Percentiles rank a stretch among this genome's conserved stretches.
Evolutionary conservation across 2,797 vertebrate genomes (phyloP).

Genomic region (Fringilla coelebs): DNA sequence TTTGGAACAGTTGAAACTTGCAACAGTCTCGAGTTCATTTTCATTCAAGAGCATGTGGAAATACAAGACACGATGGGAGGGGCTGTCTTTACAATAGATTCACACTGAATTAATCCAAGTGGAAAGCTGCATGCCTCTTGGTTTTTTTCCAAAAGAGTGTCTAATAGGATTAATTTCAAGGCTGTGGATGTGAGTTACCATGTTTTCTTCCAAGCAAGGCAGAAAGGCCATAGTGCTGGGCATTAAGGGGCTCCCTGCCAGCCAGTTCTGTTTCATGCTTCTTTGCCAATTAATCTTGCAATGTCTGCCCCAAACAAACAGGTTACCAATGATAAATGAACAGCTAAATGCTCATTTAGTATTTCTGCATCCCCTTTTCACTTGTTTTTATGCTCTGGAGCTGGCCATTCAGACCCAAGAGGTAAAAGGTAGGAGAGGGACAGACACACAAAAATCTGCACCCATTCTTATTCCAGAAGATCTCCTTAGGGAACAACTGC

Average conservation of each 20-base stretch:
- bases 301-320: not conserved
- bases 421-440: not conserved
- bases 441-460: not conserved
- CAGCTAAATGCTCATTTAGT: not conserved
- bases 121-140: not conserved
- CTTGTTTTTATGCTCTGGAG: not conserved
- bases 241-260: not conserved
- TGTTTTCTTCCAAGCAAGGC: not conserved
- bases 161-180: slow-evolving; percentile 75
- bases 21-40: not conserved
- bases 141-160: not conserved
- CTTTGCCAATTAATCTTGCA: not conserved
- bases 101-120: not conserved
- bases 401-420: not conserved
- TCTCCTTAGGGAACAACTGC: not conserved
- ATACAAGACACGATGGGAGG: not conserved
- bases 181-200: slow-evolving; percentile 36
- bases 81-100: not conserved
- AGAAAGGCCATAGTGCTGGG: not conserved
- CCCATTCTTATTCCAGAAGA: not conserved
- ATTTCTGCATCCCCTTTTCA: not conserved
- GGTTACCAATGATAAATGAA: not conserved
- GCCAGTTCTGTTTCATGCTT: not conserved
- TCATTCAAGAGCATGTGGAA: not conserved
- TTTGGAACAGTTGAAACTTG: not conserved